Evolutionary conservation across 2,113 vertebrate genomes (phyloP), one percentile per base, ranked within the genome.

Genomic region (Callipepla californica): DNA sequence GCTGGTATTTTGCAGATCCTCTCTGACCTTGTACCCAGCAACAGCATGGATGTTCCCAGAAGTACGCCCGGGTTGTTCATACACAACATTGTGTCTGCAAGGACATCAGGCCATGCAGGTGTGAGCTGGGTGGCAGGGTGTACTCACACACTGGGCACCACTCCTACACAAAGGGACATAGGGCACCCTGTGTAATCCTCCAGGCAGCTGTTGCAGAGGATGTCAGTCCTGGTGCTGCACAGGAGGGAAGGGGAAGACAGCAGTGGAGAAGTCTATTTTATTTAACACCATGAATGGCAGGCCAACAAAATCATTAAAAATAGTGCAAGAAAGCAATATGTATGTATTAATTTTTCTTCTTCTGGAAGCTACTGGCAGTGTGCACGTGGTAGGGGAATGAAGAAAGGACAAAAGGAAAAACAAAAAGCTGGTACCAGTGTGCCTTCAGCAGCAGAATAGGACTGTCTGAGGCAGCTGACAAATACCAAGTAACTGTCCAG

Each of bases 141-240:
- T 63, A 5, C 40, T 62, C 48, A 55, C 16, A 62, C 18, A 15
- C 16, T 23, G 9, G 23, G 45, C 48, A 68, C n/a, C 14, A 21
- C 66, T 19, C 16, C 22, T 51, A 40, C 59, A 55, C 4, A 45
- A 19, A 19, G 18, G 44, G 40, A 68, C 40, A 40, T 40, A 40
- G 40, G 40, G 40, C 40, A 40, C 17, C 23, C 42, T 63, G n/a
- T 23, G 2, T 58, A 21, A n/a, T 87, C 17, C 55, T 57, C 57
- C 12, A 69, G 57, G 57, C 4, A 7, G 1, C 0, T 45, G 19
- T 15, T 11, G 4, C 30, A 36, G 8, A 20, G 2, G 0, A 40
- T 45, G 75, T 76, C 51, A 73, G 34, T 73, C 3, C 0, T 68
- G 28, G 25, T 13, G 16, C 57, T 81, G 30, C 22, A 7, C 19